These are phyloP conservation scores for Cyclophora punctaria DNA, from an alignment of 2,888 invertebrate genomes.

Conservation along the genomic window DNA sequence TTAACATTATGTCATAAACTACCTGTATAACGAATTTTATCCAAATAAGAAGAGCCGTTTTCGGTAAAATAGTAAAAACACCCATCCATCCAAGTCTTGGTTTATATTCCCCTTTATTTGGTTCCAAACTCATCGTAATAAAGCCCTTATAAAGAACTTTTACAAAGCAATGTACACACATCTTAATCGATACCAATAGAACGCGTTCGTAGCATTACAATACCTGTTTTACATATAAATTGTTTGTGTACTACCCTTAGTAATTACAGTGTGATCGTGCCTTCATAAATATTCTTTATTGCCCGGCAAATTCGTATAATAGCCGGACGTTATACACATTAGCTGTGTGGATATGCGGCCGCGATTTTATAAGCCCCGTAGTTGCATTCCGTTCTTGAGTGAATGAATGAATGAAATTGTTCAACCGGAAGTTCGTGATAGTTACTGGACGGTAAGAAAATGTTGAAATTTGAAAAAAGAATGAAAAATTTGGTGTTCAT, in stretches of 20 bases:
- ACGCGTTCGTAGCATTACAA: constrained; percentile 9
- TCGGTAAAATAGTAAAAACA: not conserved
- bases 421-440: too few species aligned
- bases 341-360: not conserved
- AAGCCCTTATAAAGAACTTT: not conserved
- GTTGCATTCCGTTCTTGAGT: not conserved
- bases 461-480: too few species aligned
- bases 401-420: not conserved
- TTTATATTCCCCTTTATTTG: not conserved
- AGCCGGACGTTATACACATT: constrained; percentile 26
- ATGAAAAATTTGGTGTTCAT: too few species aligned
- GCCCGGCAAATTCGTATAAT: constrained; percentile 46
- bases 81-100: not conserved
- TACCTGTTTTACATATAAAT: constrained; percentile 55
- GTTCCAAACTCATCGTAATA: not conserved
- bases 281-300: constrained; percentile 61
- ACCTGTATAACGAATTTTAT: too few species aligned
- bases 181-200: not conserved
- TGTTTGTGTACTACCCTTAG: constrained; percentile 40
- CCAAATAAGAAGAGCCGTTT: too few species aligned
- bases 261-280: constrained; percentile 50
- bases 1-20: too few species aligned
- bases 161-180: not conserved
- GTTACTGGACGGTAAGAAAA: too few species aligned
- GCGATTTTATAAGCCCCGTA: not conserved